Evolutionary conservation across 2,113 vertebrate genomes (phyloP), one percentile per base, ranked within the genome.

Genomic region (Callospermophilus lateralis): DNA sequence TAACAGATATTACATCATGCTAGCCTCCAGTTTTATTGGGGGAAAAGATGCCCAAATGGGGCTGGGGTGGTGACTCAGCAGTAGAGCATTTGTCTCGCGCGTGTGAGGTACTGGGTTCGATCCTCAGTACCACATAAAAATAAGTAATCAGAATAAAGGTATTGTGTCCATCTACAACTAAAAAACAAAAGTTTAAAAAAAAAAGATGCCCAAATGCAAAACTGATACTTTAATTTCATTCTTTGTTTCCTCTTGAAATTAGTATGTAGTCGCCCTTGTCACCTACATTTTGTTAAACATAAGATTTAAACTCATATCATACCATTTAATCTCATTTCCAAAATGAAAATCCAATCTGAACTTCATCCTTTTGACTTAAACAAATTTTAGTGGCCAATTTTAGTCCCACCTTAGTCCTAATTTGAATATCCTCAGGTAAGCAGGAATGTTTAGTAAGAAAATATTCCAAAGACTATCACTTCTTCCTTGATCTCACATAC

Each of bases 311-410:
- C 16, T 55, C 34, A 95, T 77, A 86, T 68, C 42, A 63, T 30
- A 76, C 8, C 39, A 83, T 53, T 92, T 92, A 63, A 93, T 42
- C 65, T 76, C n/a, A 92, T 89, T 89, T 93, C 19, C 8, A 55
- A 93, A 42, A 78, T 86, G 24, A 94, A 55, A 16, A 34, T 72
- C 51, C 45, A 93, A 87, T 83, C 53, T 93, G 78, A 92, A 89
- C 42, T 84, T 67, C 53, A 78, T 15, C 53, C 22, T 78, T 72
- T 55, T 77, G 77, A 63, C 34, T 83, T 72, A 77, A 32, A 94
- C 63, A 83, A 87, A 93, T 65, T 45, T 72, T 84, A 34, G 37
- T 32, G 3, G 45, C 78, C n/a, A 20, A 37, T 37, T 76, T 76
- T 42, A 37, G 13, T 78, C 30, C 13, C 37, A 65, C 30, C 79